Percentiles rank a stretch among this genome's conserved stretches.
Evolutionary conservation across 2,888 invertebrate species (phyloP).

Genomic region (Lycaena phlaeas): DNA sequence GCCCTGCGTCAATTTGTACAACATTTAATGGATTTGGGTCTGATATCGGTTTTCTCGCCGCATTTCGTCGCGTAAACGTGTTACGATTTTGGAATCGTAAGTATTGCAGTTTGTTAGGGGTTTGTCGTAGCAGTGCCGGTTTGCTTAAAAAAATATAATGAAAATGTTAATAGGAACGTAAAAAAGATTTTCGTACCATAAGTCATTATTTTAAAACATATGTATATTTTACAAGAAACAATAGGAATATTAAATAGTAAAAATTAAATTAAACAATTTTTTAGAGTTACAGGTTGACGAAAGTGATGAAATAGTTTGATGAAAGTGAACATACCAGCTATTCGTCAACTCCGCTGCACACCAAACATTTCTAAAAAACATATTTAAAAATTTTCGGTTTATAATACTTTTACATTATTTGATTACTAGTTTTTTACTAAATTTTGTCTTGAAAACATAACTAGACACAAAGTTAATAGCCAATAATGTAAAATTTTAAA

Average conservation of each 20-base stretch:
- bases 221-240: background rate
- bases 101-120: conserved; percentile 20
- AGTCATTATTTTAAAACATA: conserved; percentile 6
- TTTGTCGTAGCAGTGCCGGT: conserved; percentile 21
- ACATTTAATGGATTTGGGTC: conserved; percentile 54
- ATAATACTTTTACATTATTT: conserved; percentile 36
- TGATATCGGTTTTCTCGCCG: conserved; percentile 28
- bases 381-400: conserved; percentile 31
- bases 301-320: background rate
- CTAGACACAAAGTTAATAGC: no score
- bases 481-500: no score
- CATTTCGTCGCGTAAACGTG: conserved; percentile 39
- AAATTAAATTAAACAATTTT: background rate
- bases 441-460: no score
- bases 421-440: no score
- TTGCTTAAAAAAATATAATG: no score
- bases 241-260: background rate
- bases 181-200: no score
- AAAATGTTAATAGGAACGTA: no score
- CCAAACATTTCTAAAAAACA: conserved; percentile 59
- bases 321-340: conserved; percentile 36
- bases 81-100: conserved; percentile 38
- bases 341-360: conserved; percentile 45
- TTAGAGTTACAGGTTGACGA: background rate
- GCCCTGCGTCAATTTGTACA: conserved; percentile 49